phyloP scores from a whole-genome alignment of 2,113 vertebrate species.

The Falco punctatus region DNA sequence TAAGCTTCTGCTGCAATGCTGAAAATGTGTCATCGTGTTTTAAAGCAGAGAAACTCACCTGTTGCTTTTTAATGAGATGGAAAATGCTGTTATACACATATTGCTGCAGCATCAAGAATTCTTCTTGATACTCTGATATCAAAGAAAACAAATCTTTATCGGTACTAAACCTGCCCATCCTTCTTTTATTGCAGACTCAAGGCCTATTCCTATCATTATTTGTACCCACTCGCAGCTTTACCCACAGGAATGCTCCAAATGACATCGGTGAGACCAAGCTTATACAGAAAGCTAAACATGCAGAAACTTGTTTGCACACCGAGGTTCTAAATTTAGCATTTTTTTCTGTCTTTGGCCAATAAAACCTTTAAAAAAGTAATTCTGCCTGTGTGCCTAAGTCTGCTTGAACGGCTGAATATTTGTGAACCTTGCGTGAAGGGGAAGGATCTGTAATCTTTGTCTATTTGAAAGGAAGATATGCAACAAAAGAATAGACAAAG shows the following conservation, averaged over 20 bases:
- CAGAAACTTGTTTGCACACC: not conserved
- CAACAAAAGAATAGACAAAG: not conserved
- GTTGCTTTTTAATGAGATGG: not conserved
- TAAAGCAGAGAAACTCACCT: not conserved
- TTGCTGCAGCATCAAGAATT: not conserved
- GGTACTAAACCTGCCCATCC: not conserved
- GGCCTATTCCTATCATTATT: not conserved
- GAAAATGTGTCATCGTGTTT: constrained; percentile 9
- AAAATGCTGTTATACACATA: not conserved
- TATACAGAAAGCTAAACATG: not conserved
- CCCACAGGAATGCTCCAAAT: not conserved
- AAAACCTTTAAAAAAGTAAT: not conserved
- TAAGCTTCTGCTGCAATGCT: constrained; percentile 58
- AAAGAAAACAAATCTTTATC: not conserved
- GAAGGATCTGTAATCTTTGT: not conserved
- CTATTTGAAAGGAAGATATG: not conserved
- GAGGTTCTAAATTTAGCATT: not conserved
- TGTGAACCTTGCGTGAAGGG: not conserved
- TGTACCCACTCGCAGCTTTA: not conserved
- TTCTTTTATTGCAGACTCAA: not conserved
- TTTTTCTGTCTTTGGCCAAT: not conserved
- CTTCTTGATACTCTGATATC: not conserved
- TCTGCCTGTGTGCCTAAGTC: not conserved
- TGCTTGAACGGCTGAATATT: not conserved
- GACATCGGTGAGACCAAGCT: not conserved